Conservation (phyloP, 2,797 vertebrate species). For the Varecia variegata region DNA sequence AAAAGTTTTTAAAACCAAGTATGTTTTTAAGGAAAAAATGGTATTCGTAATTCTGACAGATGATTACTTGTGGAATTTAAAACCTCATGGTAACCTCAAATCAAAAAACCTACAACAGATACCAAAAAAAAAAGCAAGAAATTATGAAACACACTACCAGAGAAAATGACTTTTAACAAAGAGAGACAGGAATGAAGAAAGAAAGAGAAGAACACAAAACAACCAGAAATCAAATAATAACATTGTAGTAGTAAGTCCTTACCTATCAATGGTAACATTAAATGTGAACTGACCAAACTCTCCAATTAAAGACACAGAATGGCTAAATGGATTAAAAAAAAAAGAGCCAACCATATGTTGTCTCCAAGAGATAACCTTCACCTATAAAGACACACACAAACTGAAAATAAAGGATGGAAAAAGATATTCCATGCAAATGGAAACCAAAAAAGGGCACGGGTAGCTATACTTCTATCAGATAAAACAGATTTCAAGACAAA, state of each 20-base stretch:
- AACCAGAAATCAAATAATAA: neutral
- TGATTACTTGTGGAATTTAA: constrained; percentile 21
- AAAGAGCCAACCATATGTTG: neutral
- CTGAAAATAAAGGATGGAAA: neutral
- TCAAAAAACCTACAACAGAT: neutral
- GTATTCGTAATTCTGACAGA: constrained; percentile 17
- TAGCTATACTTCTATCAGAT: neutral
- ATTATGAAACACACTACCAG: neutral
- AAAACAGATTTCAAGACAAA: neutral
- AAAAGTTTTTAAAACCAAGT: neutral
- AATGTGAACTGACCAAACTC: neutral
- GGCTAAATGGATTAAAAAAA: neutral
- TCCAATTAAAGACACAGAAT: neutral
- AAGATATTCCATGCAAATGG: neutral
- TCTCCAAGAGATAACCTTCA: neutral
- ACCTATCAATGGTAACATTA: neutral
- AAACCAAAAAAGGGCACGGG: neutral
- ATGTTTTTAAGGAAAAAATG: neutral
- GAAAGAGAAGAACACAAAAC: neutral
- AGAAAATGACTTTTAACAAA: neutral
- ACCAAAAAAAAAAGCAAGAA: neutral
- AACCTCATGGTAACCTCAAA: neutral
- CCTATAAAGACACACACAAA: neutral
- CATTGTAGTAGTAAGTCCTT: neutral
- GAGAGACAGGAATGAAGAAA: neutral